phyloP scores from a whole-genome alignment of 2,888 invertebrate species.

The Euspilapteryx auroguttella region DNA sequence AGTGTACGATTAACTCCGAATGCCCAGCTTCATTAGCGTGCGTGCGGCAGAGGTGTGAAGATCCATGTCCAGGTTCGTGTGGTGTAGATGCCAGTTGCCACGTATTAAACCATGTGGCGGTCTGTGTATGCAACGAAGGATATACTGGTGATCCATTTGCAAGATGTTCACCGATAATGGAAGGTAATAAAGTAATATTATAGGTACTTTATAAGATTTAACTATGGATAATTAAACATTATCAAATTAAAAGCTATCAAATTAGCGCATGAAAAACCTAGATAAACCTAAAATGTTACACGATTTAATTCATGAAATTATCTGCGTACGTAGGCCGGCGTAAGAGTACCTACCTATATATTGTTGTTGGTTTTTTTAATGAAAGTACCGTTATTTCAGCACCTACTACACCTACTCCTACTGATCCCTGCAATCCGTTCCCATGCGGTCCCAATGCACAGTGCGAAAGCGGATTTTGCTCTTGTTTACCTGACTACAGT shows the following conservation, averaged over 20 bases:
- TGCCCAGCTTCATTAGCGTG: constrained; percentile 78
- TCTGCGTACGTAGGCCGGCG: no score
- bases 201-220: constrained; percentile 10
- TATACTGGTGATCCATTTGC: constrained; percentile 82
- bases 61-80: constrained; percentile 83
- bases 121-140: constrained; percentile 75
- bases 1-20: constrained; percentile 78
- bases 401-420: constrained; percentile 31
- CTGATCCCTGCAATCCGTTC: constrained; percentile 69
- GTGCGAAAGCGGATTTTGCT: constrained; percentile 70
- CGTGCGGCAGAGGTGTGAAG: constrained; percentile 76
- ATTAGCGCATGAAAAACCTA: no score
- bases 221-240: constrained; percentile 1
- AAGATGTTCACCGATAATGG: constrained; percentile 65
- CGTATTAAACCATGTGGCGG: constrained; percentile 79
- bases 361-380: no score
- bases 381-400: constrained; percentile 29
- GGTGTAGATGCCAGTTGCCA: constrained; percentile 79
- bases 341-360: no score
- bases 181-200: constrained; percentile 21
- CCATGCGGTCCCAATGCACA: constrained; percentile 74
- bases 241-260: no score
- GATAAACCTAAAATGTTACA: no score
- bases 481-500: constrained; percentile 67
- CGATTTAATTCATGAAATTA: no score